These are phyloP conservation scores for Phaedon cochleariae DNA, from an alignment of 2,888 invertebrate genomes.

Conservation along the genomic window DNA sequence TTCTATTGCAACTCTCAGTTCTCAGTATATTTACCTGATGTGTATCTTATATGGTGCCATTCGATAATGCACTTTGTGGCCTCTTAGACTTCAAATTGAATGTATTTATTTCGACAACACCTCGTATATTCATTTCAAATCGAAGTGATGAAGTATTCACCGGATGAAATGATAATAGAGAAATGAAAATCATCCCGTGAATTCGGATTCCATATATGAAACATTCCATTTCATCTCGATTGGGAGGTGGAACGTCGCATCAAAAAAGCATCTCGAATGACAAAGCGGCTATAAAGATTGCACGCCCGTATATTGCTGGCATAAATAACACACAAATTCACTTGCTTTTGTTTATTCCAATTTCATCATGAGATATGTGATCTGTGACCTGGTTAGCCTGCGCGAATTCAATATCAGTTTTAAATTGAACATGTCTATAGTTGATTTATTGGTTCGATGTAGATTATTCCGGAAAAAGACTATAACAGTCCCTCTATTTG, in stretches of 20 bases:
- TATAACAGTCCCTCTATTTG: constrained; percentile 9
- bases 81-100: too few species aligned
- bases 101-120: too few species aligned
- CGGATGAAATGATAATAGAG: too few species aligned
- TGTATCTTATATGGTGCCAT: too few species aligned
- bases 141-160: too few species aligned
- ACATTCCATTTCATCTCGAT: background rate
- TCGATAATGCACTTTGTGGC: too few species aligned
- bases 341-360: background rate
- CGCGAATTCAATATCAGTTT: constrained; percentile 29
- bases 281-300: background rate
- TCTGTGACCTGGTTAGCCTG: constrained; percentile 28
- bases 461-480: constrained; percentile 12
- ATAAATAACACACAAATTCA: background rate
- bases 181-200: too few species aligned
- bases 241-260: background rate
- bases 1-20: too few species aligned
- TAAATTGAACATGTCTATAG: constrained; percentile 32
- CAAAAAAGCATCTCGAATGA: background rate
- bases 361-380: constrained; percentile 19
- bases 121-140: too few species aligned
- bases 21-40: too few species aligned
- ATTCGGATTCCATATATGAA: background rate
- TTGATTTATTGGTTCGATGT: constrained; percentile 33
- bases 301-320: background rate